Evolutionary conservation across 1,140 invertebrate species (phyloP), one percentile per base, ranked within the genome.

Genomic region (Musca domestica): DNA sequence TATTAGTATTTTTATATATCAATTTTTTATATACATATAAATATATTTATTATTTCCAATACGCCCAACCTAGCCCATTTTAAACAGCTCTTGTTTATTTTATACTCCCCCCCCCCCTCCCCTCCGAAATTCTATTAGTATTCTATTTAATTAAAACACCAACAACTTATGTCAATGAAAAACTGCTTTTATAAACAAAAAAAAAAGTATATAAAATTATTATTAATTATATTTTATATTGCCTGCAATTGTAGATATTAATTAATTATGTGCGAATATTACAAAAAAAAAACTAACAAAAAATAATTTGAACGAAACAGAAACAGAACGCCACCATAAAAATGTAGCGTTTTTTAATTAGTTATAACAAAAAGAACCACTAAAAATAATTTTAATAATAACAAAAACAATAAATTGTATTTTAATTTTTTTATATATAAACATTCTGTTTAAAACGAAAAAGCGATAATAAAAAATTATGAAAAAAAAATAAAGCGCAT

Each of bases 201-300:
- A 71, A 75, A 76, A 76, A 75, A 76, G 74, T 71, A 73, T 72
- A 74, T 78, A 76, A 72, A 76, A 72, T 75, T 78, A 41, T 23
- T 74, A 73, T 74, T 76, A 75, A 76, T 78, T 74, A 73, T 71
- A 76, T 76, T 66, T 66, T 66, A 73, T 49, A 65, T 61, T 61
- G 56, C 56, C 56, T 61, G 30, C 56, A 61, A 61, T 61, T 61
- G 56, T 61, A 61, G 56, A 61, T 61, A 61, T 61, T 61, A 61
- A 61, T 61, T 65, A 49, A 65, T 65, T 64, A 65, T 65, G 41
- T 65, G 64, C 64, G 48, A 34, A 61, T 61, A 65, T 65, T 65
- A 65, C 20, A 49, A 23, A 61, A 61, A 41, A 34, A 34, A 61
- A 61, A 41, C 5, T 41, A 41, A 58, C 27, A 58, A 20, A 41